phyloP scores from a whole-genome alignment of 2,797 vertebrate genomes.

The Netta rufina region DNA sequence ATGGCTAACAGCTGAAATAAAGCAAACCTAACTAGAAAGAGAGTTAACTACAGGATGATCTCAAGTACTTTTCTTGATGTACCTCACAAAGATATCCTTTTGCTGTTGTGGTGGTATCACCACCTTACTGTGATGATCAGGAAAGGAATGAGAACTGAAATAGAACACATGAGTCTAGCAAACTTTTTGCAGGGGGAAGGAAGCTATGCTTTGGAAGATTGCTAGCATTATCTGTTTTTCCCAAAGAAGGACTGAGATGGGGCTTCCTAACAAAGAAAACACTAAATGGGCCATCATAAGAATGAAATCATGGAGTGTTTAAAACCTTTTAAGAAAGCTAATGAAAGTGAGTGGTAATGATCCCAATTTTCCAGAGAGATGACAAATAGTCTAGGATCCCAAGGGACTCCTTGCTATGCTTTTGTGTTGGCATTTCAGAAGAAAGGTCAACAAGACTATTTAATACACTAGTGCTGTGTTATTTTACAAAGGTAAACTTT shows the following conservation, averaged over 20 bases:
- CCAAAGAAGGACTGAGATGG: neutral
- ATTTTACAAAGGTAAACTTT: neutral
- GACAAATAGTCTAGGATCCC: neutral
- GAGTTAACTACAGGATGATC: neutral
- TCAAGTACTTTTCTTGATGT: neutral
- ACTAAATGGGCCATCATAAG: neutral
- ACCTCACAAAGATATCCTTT: neutral
- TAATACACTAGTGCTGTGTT: neutral
- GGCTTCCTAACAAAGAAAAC: neutral
- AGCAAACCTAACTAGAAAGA: neutral
- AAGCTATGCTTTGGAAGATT: neutral
- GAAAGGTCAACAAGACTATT: neutral
- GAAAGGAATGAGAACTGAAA: neutral
- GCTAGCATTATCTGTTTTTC: neutral
- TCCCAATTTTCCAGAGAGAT: neutral
- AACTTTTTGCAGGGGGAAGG: neutral
- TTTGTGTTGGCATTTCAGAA: neutral
- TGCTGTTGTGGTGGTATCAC: neutral
- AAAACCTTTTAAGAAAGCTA: neutral
- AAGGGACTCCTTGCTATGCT: neutral
- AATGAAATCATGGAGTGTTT: neutral
- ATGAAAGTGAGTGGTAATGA: neutral
- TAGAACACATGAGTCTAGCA: neutral
- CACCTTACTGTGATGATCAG: neutral
- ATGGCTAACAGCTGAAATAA: neutral